Evolutionary conservation across 2,888 invertebrate species (phyloP), one percentile per base, ranked within the genome.

Genomic region (Pseudococcus viburni): DNA sequence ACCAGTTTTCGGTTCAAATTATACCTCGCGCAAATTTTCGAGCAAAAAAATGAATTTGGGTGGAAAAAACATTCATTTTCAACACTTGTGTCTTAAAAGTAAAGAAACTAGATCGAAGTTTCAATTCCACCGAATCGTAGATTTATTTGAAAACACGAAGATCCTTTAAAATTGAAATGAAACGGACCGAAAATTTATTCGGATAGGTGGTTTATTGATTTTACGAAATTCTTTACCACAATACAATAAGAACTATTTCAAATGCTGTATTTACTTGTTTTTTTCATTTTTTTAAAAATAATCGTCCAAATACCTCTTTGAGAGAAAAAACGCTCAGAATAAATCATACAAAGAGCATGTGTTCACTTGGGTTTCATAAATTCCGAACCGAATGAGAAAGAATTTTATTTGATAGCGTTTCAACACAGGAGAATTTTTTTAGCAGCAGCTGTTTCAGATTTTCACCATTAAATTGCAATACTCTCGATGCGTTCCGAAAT

Each of bases 401-500:
- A 73, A 73, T 73, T 73, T 6, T 26, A 73, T 73, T 26, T 17
- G 73, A 33, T 73, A 73, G 73, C 33, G 33, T 73, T 73, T 33
- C 73, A 73, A 33, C 73, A 33, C 73, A 8, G 33, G 15, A 73
- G 33, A 33, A 33, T 73, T 33, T 73, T 73, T 73, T 33, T 17
- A 33, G 73, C 39, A 73, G 33, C 73, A 33, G 73, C 73, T 73
- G 73, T 73, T 73, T 73, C 17, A 73, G 33, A 73, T 33, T 73
- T 73, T 73, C 17, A 5, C 26, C 15, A 73, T 73, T 73, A 73
- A 33, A 73, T 15, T 73, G 64, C 64, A 9, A 64, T 64, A 64
- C n/a, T 59, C n/a, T 59, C 59, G 59, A 59, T 59, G 59, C 59
- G n/a, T 9, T 6, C 59, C 59, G n/a, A 59, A 17, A 59, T 59